A percentile compares a stretch with the other conserved stretches of the same genome.
phyloP scores from a whole-genome alignment of 2,797 vertebrate genomes.

The Allobates femoralis region DNA sequence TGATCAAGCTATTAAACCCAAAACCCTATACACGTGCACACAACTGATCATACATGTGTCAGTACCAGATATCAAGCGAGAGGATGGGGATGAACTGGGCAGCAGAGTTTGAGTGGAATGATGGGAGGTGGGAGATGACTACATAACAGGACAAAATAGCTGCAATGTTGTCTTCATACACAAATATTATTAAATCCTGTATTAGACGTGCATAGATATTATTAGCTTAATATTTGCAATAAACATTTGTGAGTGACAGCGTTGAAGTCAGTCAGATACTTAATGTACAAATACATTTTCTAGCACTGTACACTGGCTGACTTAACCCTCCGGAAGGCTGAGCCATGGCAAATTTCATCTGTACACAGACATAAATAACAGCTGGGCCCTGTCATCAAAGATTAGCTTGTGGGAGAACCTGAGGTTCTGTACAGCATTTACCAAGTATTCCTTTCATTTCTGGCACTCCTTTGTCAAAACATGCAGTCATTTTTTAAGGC shows the following conservation, averaged over 20 bases:
- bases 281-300: not conserved
- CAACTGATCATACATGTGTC: too few relatives aligned
- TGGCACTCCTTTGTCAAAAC: slow-evolving; percentile 35
- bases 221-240: not conserved
- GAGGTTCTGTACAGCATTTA: slow-evolving; percentile 27
- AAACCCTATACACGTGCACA: too few relatives aligned
- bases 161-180: not conserved
- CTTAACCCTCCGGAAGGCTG: slow-evolving; percentile 15
- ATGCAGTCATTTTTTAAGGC: slow-evolving; percentile 17
- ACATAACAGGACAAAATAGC: not conserved
- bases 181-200: not conserved
- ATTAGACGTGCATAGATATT: not conserved
- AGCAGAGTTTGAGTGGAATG: too few relatives aligned
- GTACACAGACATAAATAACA: slow-evolving; percentile 33
- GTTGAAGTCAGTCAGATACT: not conserved
- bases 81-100: too few relatives aligned
- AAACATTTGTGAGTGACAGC: not conserved
- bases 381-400: slow-evolving; percentile 35
- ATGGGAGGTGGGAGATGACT: too few relatives aligned
- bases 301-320: not conserved
- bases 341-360: slow-evolving; percentile 33
- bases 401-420: slow-evolving; percentile 40
- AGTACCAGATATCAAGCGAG: too few relatives aligned
- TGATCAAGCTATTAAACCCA: too few relatives aligned
- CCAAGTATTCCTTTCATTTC: slow-evolving; percentile 31